Conservation (phyloP, 2,888 invertebrate genomes). For the Aporophyla lueneburgensis region DNA sequence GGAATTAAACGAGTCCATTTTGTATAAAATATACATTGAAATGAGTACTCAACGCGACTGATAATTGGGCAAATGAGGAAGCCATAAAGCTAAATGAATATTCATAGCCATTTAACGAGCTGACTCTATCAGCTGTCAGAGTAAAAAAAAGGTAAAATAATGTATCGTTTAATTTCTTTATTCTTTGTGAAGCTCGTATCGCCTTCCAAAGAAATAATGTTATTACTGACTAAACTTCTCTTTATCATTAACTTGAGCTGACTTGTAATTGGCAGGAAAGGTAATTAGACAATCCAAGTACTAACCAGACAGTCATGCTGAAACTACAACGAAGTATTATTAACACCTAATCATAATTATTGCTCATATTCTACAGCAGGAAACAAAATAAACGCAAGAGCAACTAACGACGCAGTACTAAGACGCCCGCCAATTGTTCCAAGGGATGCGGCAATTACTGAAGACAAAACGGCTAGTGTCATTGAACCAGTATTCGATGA, state of each 20-base stretch:
- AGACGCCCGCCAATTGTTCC: conserved; percentile 67
- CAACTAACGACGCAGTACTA: conserved; percentile 37
- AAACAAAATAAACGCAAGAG: conserved; percentile 44
- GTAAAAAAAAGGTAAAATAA: conserved; percentile 12
- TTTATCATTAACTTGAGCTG: too few relatives aligned
- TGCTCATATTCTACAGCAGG: conserved; percentile 30
- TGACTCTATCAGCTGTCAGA: conserved; percentile 29
- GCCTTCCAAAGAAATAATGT: not conserved
- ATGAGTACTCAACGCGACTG: conserved; percentile 53
- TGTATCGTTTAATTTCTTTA: conserved; percentile 16
- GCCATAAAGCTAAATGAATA: conserved; percentile 68
- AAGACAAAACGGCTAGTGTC: conserved; percentile 75
- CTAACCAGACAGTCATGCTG: not conserved
- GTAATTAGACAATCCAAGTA: conserved; percentile 1
- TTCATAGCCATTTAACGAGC: conserved; percentile 53
- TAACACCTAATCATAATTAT: conserved; percentile 34
- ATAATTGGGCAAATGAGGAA: conserved; percentile 75
- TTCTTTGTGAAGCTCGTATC: not conserved
- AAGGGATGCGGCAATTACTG: conserved; percentile 72
- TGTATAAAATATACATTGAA: conserved; percentile 61
- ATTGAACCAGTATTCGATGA: conserved; percentile 73
- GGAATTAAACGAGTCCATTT: conserved; percentile 40
- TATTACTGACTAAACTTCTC: not conserved
- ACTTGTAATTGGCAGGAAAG: not conserved
- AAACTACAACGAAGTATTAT: conserved; percentile 14